Conservation (phyloP, 2,888 invertebrate genomes). For the Rhimphoctona megacephalus region DNA sequence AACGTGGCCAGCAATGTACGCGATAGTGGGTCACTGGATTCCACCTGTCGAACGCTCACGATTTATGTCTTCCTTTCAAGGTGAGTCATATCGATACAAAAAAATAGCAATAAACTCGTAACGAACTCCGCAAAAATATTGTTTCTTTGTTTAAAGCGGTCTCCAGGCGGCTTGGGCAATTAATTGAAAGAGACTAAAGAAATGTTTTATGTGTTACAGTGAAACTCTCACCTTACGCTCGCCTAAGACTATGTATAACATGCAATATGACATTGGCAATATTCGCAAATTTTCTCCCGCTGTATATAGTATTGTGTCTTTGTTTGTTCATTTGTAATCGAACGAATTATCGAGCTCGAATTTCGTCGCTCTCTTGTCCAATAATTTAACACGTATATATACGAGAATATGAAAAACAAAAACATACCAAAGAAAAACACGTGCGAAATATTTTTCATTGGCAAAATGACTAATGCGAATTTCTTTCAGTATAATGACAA, state of each 20-base stretch:
- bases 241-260: slow-evolving; percentile 72
- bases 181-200: slow-evolving; percentile 71
- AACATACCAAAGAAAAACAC: slow-evolving; percentile 30
- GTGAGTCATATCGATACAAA: slow-evolving; percentile 80
- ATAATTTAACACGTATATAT: not conserved
- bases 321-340: slow-evolving; percentile 23
- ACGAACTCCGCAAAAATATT: not conserved
- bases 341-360: slow-evolving; percentile 52
- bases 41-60: slow-evolving; percentile 90
- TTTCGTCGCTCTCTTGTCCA: slow-evolving; percentile 26
- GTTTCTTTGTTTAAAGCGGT: slow-evolving; percentile 20
- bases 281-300: slow-evolving; percentile 45
- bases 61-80: slow-evolving; percentile 92
- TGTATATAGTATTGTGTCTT: not conserved
- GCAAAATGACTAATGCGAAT: slow-evolving; percentile 75
- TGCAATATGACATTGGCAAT: slow-evolving; percentile 63
- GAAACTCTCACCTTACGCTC: slow-evolving; percentile 82
- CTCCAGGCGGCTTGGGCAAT: slow-evolving; percentile 27
- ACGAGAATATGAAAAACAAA: not conserved
- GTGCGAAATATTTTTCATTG: slow-evolving; percentile 43
- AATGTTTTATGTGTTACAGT: slow-evolving; percentile 82
- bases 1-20: slow-evolving; percentile 92
- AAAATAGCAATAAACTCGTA: not conserved
- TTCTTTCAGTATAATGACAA: slow-evolving; percentile 79
- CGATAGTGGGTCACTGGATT: slow-evolving; percentile 90